Conservation (phyloP, 2,113 vertebrate genomes). For the Lagopus muta region DNA sequence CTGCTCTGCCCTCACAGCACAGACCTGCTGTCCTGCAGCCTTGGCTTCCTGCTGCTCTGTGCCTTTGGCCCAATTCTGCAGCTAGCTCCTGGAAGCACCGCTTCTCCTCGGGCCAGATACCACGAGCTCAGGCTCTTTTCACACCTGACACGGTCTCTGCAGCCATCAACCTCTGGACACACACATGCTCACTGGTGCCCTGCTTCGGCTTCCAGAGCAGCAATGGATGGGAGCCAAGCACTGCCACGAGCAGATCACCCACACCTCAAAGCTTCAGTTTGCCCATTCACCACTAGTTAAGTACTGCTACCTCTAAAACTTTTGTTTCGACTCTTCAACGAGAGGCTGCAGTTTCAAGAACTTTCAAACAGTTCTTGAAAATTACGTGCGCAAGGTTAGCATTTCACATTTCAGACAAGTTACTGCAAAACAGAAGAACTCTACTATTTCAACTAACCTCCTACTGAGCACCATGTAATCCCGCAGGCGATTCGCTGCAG, state of each 20-base stretch:
- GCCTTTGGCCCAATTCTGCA: neutral
- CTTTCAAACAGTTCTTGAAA: neutral
- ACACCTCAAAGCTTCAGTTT: neutral
- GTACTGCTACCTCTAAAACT: neutral
- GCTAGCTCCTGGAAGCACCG: neutral
- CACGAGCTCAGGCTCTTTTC: neutral
- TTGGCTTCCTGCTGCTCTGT: neutral
- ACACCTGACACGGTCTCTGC: neutral
- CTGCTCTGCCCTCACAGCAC: neutral
- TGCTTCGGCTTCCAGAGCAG: neutral
- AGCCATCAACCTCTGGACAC: neutral
- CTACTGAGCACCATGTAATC: neutral
- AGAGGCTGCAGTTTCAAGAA: too few relatives aligned
- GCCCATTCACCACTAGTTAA: neutral
- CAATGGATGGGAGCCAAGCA: too few relatives aligned
- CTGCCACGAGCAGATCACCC: neutral
- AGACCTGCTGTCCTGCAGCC: neutral
- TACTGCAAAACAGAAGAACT: neutral
- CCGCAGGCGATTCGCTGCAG: neutral
- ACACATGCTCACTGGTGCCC: too few relatives aligned
- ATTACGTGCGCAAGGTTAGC: neutral
- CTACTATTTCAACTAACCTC: neutral
- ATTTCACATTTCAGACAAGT: neutral
- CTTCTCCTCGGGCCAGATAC: neutral
- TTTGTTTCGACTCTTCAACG: neutral